Percentiles rank a stretch among this genome's conserved stretches.
Conservation (phyloP, 2,888 invertebrate species). For the Augiades crinisus region DNA sequence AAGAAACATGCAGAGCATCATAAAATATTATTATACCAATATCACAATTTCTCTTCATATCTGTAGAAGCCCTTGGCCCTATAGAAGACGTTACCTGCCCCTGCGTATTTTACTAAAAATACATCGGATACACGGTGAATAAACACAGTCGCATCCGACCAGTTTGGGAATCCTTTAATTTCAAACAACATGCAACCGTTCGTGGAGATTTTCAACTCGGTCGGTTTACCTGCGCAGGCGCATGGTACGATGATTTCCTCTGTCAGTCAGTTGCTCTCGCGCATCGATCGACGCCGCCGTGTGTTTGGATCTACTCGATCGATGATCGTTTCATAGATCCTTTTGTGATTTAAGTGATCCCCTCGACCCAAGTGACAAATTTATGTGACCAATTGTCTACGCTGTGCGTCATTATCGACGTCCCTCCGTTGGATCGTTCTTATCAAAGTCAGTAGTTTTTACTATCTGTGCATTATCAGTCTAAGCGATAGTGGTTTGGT, state of each 20-base stretch:
- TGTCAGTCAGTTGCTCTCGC: conserved; percentile 74
- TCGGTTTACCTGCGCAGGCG: conserved; percentile 63
- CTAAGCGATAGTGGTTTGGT: conserved; percentile 67
- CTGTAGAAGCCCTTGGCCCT: conserved; percentile 62
- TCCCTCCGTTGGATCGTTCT: background rate
- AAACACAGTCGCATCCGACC: conserved; percentile 51
- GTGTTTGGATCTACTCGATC: conserved; percentile 35
- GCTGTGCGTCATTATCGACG: background rate
- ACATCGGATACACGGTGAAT: conserved; percentile 69
- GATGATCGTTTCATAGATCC: conserved; percentile 29
- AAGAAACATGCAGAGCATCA: background rate
- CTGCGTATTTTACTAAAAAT: conserved; percentile 73
- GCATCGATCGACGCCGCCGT: conserved; percentile 61
- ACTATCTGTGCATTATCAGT: conserved; percentile 47
- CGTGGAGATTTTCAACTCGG: conserved; percentile 40
- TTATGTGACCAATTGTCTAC: conserved; percentile 18
- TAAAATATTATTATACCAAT: background rate
- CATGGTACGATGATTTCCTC: conserved; percentile 57
- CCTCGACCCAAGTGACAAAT: conserved; percentile 34
- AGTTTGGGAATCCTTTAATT: conserved; percentile 31
- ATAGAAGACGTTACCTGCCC: conserved; percentile 65
- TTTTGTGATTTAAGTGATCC: conserved; percentile 29
- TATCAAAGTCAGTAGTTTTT: conserved; percentile 40
- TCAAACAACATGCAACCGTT: conserved; percentile 27
- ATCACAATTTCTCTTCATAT: conserved; percentile 9